A percentile compares a stretch with the other conserved stretches of the same genome.
phyloP scores from a whole-genome alignment of 2,113 vertebrate genomes.

The Phalacrocorax carbo region DNA sequence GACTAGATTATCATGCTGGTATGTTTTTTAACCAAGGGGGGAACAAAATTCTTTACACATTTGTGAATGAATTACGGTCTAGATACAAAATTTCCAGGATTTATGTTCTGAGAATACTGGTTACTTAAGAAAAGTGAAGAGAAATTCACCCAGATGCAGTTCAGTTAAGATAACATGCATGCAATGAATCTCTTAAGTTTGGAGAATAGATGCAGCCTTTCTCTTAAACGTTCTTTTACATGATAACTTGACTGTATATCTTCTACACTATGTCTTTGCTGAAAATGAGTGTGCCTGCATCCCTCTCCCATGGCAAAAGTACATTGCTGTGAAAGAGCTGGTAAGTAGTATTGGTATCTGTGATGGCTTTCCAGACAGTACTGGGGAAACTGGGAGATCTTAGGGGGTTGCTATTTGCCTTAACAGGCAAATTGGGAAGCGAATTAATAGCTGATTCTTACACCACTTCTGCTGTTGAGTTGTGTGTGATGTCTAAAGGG shows the following conservation, averaged over 20 bases:
- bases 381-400: background rate
- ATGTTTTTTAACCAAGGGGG: background rate
- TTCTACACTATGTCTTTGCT: background rate
- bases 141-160: background rate
- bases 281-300: background rate
- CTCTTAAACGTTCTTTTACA: background rate
- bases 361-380: background rate
- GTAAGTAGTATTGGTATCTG: background rate
- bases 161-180: background rate
- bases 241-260: background rate
- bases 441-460: background rate
- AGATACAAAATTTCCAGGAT: background rate
- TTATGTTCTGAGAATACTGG: background rate
- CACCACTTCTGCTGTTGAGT: rapidly evolving
- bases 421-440: background rate
- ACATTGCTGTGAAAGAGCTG: background rate
- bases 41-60: background rate
- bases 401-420: background rate
- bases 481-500: background rate
- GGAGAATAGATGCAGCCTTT: background rate
- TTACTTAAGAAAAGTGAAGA: background rate
- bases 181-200: rapidly evolving
- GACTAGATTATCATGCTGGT: background rate
- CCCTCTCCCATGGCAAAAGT: background rate
- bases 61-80: background rate